Conservation (phyloP, 2,888 invertebrate species). For the Rotaria socialis region DNA sequence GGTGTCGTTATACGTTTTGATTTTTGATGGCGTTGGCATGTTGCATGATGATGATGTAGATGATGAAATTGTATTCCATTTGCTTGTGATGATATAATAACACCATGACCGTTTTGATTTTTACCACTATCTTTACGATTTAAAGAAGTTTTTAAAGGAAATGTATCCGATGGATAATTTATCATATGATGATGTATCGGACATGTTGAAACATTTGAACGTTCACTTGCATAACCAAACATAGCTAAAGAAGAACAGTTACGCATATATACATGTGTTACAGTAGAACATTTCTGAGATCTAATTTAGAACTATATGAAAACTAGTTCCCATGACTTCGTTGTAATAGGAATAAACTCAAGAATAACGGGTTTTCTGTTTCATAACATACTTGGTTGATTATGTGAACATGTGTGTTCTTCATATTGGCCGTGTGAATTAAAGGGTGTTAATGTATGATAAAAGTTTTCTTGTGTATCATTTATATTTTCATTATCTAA, state of each 20-base stretch:
- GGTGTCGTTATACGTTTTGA: neutral
- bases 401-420: conserved; percentile 13
- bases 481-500: neutral
- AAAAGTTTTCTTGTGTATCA: neutral
- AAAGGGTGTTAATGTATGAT: conserved; percentile 33
- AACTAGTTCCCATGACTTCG: no score
- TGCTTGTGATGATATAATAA: neutral
- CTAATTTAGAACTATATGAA: no score
- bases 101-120: neutral
- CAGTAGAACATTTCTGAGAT: no score
- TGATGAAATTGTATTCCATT: conserved; percentile 5
- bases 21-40: conserved; percentile 26
- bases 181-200: conserved; percentile 2
- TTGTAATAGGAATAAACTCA: no score
- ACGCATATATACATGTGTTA: no score
- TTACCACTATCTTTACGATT: neutral
- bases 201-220: neutral
- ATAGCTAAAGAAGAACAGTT: neutral
- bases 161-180: conserved; percentile 30
- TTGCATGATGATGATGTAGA: conserved; percentile 1
- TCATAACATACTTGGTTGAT: neutral
- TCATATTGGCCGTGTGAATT: neutral
- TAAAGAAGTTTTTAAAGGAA: neutral
- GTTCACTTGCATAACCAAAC: conserved; percentile 16
- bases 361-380: no score